Conservation (phyloP, 2,888 invertebrate genomes). For the Belgica antarctica region DNA sequence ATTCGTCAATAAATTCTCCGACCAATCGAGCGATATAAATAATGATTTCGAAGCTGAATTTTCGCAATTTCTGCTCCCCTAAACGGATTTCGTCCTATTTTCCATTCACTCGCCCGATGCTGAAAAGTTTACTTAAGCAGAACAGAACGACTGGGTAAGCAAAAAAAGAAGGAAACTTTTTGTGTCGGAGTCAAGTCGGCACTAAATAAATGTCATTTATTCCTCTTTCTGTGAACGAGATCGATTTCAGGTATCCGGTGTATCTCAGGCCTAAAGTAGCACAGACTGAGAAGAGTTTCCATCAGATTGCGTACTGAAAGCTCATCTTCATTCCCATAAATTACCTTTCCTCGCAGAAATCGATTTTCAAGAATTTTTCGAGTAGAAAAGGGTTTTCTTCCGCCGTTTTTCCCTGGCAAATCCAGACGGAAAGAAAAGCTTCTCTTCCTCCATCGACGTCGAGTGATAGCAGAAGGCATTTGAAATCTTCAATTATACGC, state of each 20-base stretch:
- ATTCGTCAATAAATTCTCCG: no score
- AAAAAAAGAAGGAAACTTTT: background rate
- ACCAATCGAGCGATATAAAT: no score
- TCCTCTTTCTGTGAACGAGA: background rate
- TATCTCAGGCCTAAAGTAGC: background rate
- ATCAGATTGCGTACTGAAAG: background rate
- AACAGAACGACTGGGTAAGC: background rate
- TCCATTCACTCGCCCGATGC: no score
- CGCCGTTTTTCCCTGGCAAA: background rate
- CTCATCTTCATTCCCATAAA: constrained; percentile 16
- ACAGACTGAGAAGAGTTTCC: background rate
- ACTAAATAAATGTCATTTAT: background rate
- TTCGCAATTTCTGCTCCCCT: no score
- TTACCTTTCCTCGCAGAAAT: constrained; percentile 16
- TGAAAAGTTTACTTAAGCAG: no score
- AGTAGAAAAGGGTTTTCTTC: constrained; percentile 18
- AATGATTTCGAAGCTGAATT: no score
- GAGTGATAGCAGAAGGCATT: background rate
- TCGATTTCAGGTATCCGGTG: background rate
- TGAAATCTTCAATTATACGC: constrained; percentile 30
- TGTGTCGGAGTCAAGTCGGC: background rate
- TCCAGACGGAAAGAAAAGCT: background rate
- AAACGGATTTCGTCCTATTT: no score
- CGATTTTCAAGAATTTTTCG: background rate
- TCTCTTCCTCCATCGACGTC: background rate